Base-by-base conservation (phyloP, 2,113 vertebrate genomes). In the Phyllostomus hastatus region DNA sequence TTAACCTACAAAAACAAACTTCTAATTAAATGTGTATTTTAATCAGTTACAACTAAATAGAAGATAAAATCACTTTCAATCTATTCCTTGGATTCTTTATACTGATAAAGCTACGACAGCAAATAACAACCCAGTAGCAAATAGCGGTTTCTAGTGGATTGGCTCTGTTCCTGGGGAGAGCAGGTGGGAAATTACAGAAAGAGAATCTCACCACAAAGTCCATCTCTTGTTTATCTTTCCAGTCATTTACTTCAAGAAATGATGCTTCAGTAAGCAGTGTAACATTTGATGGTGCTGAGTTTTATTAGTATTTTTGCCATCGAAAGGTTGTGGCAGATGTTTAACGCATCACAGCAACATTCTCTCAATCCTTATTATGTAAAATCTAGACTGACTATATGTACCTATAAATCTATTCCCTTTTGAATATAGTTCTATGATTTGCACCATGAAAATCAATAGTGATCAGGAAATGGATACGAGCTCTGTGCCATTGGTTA, bases 11-110 rank as follows among this genome's bases (percentile, higher is more conserved):
- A 14, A 80, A 91, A 59, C 92, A 96, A 57, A 54, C 0, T 72
- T 96, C 15, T 86, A 52, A 80, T 82, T 90, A 69, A 78, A 78
- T 94, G 8, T 85, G 3, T 94, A 19, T 73, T 96, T 96, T 66
- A 64, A n/a, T 97, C 11, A 81, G 7, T 22, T 92, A 4, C 8
- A 15, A 5, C 5, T 87, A 97, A 85, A 91, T 61, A 93, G 54
- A 96, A 95, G 7, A 54, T 95, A n/a, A 2, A 76, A 41, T 41
- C 95, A 24, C 8, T 81, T 38, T 79, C 20, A 92, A 67, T 72
- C 8, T 10, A 64, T 78, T 95, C 69, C n/a, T 88, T 33, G 66
- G 73, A 88, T 46, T 0, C 1, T 75, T 96, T 96, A 72, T 61
- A 66, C 24, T 50, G 52, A 83, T 90, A 90, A 95, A 94, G 81